Evolutionary conservation across 64 coral and sea anemone species (phyloP).

Genomic region (Montipora sp.): DNA sequence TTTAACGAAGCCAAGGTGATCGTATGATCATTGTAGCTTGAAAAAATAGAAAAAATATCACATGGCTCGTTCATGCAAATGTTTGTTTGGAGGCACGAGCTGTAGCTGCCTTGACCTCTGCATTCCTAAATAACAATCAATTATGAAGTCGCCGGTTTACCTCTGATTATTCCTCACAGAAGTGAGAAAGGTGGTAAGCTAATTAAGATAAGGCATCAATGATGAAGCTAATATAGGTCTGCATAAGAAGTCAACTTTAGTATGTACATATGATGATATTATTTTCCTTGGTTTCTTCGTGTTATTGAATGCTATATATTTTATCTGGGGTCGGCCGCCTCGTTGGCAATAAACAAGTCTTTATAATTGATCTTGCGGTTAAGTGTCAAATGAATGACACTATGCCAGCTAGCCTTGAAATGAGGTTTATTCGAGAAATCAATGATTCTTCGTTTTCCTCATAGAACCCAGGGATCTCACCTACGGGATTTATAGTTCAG

Average conservation of each 20-base stretch:
- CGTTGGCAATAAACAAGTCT: neutral
- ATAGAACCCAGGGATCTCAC: too few species aligned
- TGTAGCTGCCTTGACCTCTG: neutral
- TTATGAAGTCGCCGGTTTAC: neutral
- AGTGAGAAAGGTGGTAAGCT: neutral
- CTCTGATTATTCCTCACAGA: neutral
- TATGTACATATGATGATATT: too few species aligned
- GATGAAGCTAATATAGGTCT: too few species aligned
- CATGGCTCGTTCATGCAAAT: neutral
- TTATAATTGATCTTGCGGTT: slow-evolving; percentile 3
- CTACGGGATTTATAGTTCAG: too few species aligned
- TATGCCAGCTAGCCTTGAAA: neutral
- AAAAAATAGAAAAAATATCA: neutral
- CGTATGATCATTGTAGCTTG: neutral
- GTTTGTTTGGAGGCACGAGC: neutral
- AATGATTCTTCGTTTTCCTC: too few species aligned
- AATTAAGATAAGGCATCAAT: neutral
- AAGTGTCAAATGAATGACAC: neutral
- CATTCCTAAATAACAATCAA: neutral
- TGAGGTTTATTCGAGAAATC: too few species aligned
- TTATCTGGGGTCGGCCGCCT: too few species aligned
- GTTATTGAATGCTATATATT: neutral
- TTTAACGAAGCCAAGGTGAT: slow-evolving; percentile 5
- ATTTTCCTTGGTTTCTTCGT: neutral
- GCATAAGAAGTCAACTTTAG: too few species aligned